Percentiles rank a stretch among this genome's conserved stretches.
phyloP scores from a whole-genome alignment of 2,113 vertebrate species.

The Pelvicachromis taeniatus region DNA sequence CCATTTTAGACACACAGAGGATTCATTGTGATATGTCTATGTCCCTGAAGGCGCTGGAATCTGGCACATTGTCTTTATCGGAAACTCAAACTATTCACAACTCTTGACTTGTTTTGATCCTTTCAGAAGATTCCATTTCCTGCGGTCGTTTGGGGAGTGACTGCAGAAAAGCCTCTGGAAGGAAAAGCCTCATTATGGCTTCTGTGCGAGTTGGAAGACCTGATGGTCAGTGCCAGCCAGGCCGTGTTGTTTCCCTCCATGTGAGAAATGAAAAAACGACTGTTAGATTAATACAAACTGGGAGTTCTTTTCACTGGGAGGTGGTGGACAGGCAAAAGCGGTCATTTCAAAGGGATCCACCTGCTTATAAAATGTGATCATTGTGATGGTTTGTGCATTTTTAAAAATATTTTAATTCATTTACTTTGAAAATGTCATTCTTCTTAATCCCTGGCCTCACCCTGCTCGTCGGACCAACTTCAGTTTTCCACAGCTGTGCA shows the following conservation, averaged over 20 bases:
- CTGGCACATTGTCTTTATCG: slow-evolving; percentile 68
- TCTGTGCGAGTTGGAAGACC: slow-evolving; percentile 34
- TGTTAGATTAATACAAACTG: not conserved
- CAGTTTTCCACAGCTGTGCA: not conserved
- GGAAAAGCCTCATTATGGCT: slow-evolving; percentile 64
- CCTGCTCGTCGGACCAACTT: not conserved
- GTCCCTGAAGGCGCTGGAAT: slow-evolving; percentile 71
- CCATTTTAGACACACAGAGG: slow-evolving; percentile 54
- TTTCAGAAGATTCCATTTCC: slow-evolving; percentile 66
- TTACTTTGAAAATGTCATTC: not conserved
- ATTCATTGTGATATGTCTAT: slow-evolving; percentile 58
- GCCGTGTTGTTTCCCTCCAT: slow-evolving; percentile 10
- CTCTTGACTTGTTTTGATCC: slow-evolving; percentile 70
- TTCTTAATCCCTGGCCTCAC: not conserved
- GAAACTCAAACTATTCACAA: slow-evolving; percentile 70
- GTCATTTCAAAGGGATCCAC: not conserved
- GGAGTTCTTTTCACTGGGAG: not conserved
- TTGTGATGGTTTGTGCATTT: not conserved
- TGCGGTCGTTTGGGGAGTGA: slow-evolving; percentile 44
- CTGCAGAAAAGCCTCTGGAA: slow-evolving; percentile 51
- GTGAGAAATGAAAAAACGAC: not conserved
- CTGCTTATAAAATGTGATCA: not conserved
- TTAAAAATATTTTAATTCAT: not conserved
- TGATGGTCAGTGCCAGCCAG: slow-evolving; percentile 43
- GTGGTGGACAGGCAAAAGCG: not conserved